A percentile compares a stretch with the other conserved stretches of the same genome.
Conservation (phyloP, 2,797 vertebrate genomes). For the Pipistrellus pygmaeus region DNA sequence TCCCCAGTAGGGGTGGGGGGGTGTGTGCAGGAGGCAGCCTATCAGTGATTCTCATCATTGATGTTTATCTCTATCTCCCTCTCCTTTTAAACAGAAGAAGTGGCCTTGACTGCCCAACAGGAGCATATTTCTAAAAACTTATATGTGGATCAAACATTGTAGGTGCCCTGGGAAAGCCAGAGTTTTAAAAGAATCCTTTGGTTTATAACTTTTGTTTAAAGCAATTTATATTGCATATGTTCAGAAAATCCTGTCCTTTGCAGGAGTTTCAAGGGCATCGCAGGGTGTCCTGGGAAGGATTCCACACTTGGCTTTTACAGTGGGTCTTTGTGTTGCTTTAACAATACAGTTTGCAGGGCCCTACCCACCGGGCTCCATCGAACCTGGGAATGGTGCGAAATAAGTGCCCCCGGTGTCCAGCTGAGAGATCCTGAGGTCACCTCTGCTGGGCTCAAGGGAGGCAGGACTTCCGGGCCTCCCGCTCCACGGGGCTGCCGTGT, state of each 20-base stretch:
- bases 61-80: too few relatives aligned
- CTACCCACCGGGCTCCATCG: background rate
- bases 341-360: background rate
- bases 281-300: background rate
- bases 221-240: background rate
- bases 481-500: rapidly evolving
- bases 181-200: background rate
- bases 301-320: background rate
- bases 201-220: background rate
- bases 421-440: background rate
- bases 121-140: background rate
- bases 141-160: background rate
- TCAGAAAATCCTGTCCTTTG: background rate
- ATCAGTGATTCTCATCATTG: too few relatives aligned
- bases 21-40: too few relatives aligned
- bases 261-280: background rate
- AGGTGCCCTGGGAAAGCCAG: background rate
- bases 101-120: background rate
- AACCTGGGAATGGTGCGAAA: background rate
- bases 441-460: background rate
- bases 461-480: background rate
- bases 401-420: too few relatives aligned
- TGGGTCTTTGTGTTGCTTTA: background rate
- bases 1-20: too few relatives aligned
- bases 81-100: background rate